Evolutionary conservation across 2,113 vertebrate genomes (phyloP).

Genomic region (Aplodontia rufa): DNA sequence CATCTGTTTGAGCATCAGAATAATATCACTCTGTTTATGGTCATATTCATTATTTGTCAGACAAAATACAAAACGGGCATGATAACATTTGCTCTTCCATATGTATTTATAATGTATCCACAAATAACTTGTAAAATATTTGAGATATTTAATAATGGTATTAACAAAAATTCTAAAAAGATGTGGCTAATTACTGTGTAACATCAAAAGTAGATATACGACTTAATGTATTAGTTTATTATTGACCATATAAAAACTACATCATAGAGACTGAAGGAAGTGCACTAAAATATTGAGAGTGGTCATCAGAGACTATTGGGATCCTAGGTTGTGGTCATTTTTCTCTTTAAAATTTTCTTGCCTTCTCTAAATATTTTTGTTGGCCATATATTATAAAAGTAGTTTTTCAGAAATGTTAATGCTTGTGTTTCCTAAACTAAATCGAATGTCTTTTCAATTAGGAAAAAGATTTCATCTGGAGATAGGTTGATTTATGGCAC

Average conservation of each 20-base stretch:
- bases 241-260: background rate
- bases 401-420: background rate
- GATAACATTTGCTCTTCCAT: background rate
- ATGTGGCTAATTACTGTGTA: background rate
- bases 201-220: conserved; percentile 28
- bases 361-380: background rate
- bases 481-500: background rate
- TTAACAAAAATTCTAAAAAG: background rate
- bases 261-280: background rate
- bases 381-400: background rate
- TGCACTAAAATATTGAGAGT: background rate
- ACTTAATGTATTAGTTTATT: conserved; percentile 44
- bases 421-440: background rate
- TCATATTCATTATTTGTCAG: background rate
- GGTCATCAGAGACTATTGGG: background rate
- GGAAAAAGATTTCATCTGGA: background rate
- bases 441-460: background rate
- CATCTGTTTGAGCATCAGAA: background rate
- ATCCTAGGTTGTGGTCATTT: background rate
- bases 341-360: background rate
- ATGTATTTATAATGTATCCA: background rate
- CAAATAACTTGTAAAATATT: background rate
- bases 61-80: background rate
- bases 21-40: background rate
- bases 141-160: background rate